phyloP scores from a whole-genome alignment of 1,140 invertebrate species.

The Coboldia fuscipes region DNA sequence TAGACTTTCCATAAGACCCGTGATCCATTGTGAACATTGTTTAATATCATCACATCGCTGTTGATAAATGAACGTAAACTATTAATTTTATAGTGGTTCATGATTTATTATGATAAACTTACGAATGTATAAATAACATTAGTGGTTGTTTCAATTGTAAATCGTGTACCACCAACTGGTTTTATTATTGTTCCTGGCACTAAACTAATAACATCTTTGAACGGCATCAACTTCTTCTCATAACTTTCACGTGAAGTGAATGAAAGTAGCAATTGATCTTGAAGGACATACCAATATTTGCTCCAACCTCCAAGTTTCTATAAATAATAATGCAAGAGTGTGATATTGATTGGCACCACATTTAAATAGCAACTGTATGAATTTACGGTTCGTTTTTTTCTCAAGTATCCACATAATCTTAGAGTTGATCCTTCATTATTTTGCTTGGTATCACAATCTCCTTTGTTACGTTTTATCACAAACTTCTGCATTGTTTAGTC shows the following conservation, averaged over 20 bases:
- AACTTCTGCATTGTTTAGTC: too few relatives aligned
- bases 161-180: constrained; percentile 6
- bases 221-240: constrained; percentile 8
- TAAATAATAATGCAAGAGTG: too few relatives aligned
- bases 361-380: too few relatives aligned
- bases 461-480: too few relatives aligned
- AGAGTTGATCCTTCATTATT: too few relatives aligned
- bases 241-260: constrained; percentile 8
- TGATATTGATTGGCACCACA: too few relatives aligned
- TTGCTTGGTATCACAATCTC: too few relatives aligned
- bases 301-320: constrained; percentile 9
- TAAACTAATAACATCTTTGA: constrained; percentile 8
- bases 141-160: constrained; percentile 8
- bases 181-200: constrained; percentile 8
- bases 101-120: constrained; percentile 1
- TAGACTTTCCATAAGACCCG: constrained; percentile 7
- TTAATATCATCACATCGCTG: constrained; percentile 9
- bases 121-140: constrained; percentile 8
- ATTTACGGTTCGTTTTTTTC: too few relatives aligned
- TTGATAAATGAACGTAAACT: neutral
- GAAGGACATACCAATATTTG: constrained; percentile 9
- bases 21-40: constrained; percentile 8
- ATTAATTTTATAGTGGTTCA: neutral
- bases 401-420: too few relatives aligned
- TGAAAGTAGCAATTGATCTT: constrained; percentile 7